Evolutionary conservation across 2,797 vertebrate genomes (phyloP).

Genomic region (Trachurus trachurus): DNA sequence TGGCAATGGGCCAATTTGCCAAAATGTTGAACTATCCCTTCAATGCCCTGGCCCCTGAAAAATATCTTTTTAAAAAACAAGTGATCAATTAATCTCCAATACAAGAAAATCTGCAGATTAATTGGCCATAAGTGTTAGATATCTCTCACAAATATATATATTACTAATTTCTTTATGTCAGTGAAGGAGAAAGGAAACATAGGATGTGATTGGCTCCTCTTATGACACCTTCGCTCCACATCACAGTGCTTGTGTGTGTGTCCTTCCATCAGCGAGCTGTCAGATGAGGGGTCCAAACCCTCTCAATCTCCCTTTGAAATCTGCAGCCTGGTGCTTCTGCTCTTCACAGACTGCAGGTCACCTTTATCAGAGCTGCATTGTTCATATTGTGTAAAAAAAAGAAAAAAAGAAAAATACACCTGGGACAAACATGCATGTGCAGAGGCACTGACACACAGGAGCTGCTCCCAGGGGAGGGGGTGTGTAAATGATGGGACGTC

Average conservation of each 20-base stretch:
- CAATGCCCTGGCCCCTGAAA: too few species aligned
- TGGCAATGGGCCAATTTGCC: too few species aligned
- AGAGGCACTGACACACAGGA: slow-evolving; percentile 13
- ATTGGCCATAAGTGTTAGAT: not conserved
- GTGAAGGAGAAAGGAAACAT: not conserved
- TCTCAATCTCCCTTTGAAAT: slow-evolving; percentile 63
- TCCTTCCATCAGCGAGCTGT: slow-evolving; percentile 28
- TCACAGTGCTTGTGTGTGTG: slow-evolving; percentile 22
- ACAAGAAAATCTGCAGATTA: not conserved
- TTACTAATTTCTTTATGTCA: not conserved
- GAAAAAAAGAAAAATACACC: slow-evolving; percentile 26
- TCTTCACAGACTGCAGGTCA: slow-evolving; percentile 51
- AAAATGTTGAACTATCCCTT: too few species aligned
- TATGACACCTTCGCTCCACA: not conserved
- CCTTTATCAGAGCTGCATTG: slow-evolving; percentile 47
- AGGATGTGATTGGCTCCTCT: not conserved
- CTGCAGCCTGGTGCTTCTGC: slow-evolving; percentile 40
- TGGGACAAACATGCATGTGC: slow-evolving; percentile 30
- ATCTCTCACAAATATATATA: not conserved
- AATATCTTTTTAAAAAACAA: too few species aligned
- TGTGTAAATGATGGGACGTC: slow-evolving; percentile 41
- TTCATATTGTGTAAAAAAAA: slow-evolving; percentile 8
- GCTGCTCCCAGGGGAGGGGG: slow-evolving; percentile 15
- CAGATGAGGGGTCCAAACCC: slow-evolving; percentile 33
- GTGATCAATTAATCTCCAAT: too few species aligned